A percentile compares a stretch with the other conserved stretches of the same genome.
These are phyloP conservation scores for Poeciliopsis paucimaculata DNA, from an alignment of 2,797 vertebrate species.

Conservation along the genomic window DNA sequence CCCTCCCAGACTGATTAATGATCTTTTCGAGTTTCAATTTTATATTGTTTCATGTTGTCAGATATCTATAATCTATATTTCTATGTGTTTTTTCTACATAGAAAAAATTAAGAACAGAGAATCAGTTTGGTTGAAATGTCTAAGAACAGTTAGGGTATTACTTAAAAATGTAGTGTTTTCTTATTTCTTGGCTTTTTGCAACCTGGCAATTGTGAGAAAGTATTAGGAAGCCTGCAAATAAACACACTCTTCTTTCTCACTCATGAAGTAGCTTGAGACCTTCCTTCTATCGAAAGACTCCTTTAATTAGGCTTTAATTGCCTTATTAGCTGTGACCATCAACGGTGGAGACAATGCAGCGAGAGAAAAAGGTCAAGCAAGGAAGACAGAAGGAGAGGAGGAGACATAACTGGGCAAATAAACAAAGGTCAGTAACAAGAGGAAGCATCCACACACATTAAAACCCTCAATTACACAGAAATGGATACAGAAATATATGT, in stretches of 20 bases:
- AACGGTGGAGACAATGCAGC: slow-evolving; percentile 54
- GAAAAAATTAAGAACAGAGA: background rate
- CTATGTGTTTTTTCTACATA: no score
- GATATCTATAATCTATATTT: background rate
- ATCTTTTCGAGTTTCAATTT: background rate
- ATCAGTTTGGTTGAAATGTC: background rate
- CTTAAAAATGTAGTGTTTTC: slow-evolving; percentile 10
- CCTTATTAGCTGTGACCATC: slow-evolving; percentile 80
- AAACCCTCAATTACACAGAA: slow-evolving; percentile 4
- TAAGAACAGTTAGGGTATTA: background rate
- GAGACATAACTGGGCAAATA: slow-evolving; percentile 38
- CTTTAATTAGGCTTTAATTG: slow-evolving; percentile 83
- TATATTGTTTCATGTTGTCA: background rate
- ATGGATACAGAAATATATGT: slow-evolving; percentile 5
- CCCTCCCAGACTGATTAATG: background rate
- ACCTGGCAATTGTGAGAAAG: slow-evolving; percentile 34
- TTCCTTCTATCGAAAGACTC: slow-evolving; percentile 73
- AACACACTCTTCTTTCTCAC: slow-evolving; percentile 48
- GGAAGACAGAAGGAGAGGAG: slow-evolving; percentile 39
- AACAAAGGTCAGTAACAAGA: slow-evolving; percentile 33
- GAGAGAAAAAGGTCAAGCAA: slow-evolving; percentile 54
- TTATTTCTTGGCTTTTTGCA: slow-evolving; percentile 12
- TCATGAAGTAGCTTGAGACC: slow-evolving; percentile 64
- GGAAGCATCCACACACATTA: slow-evolving; percentile 6
- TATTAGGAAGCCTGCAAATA: slow-evolving; percentile 39